Evolutionary conservation across 2,888 invertebrate genomes (phyloP), one percentile per base, ranked within the genome.

Genomic region (Hypena proboscidalis): DNA sequence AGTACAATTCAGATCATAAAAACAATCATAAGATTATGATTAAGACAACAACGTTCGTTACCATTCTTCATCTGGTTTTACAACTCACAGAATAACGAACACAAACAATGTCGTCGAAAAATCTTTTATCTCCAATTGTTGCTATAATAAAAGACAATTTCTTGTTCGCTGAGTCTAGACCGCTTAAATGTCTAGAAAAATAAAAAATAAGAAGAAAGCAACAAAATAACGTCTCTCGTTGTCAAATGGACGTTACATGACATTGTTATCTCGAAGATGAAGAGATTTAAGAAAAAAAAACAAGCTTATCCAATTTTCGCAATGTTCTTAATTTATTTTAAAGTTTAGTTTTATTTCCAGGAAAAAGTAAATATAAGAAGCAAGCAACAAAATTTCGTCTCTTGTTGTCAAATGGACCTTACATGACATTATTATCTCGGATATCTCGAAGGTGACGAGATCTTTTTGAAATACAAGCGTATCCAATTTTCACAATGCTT

Each of bases 351-450:
- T n/a, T n/a, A n/a, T n/a, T n/a, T n/a, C n/a, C n/a, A n/a, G 22
- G 17, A 32, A 5, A 0, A 27, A 37, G 19, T 15, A 43, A 39
- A 32, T 21, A 27, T 30, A 25, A 29, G 23, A 17, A 40, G 41
- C 40, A 38, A 27, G 35, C 33, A 52, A 19, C 25, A 46, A 57
- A 56, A 47, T 39, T 43, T 53, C 23, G 10, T 23, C 23, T 8
- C 9, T 23, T 29, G 29, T 44, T 32, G 43, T 43, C 37, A 53
- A 47, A 53, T 30, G n/a, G 43, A 38, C 40, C 26, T 53, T 43
- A 47, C 29, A 37, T 38, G 19, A 31, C 25, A 27, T 25, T 58
- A 34, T 37, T 53, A 58, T 56, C 41, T 58, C 31, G 17, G 21
- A 34, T 36, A 27, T 8, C 22, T 38, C 33, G 46, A 47, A 52